Percentiles rank a stretch among this genome's conserved stretches.
These are phyloP conservation scores for Henricia sp. DNA, from an alignment of 53 echinoderm and acorn worm genomes.

Conservation along the genomic window DNA sequence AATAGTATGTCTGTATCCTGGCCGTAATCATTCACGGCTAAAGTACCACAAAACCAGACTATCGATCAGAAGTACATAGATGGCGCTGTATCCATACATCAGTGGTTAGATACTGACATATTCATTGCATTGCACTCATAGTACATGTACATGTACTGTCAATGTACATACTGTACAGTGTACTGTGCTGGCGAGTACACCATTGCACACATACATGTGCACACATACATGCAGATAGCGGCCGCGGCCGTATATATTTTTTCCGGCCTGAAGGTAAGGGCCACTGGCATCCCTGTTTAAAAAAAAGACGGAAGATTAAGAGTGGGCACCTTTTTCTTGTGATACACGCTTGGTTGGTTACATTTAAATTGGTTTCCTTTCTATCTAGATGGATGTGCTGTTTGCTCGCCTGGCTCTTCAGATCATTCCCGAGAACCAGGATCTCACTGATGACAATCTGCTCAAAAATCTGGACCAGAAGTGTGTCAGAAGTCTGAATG, in stretches of 20 bases:
- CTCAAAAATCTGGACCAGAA: constrained; percentile 96
- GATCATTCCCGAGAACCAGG: constrained; percentile 87
- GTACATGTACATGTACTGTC: constrained; percentile 3
- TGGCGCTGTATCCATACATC: no score
- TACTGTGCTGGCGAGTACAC: not conserved
- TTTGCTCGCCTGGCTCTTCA: constrained; percentile 97
- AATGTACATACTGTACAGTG: not conserved
- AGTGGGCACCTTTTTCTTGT: not conserved
- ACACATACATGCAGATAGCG: no score
- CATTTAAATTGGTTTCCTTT: no score
- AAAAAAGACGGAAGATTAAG: not conserved
- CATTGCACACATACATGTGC: not conserved
- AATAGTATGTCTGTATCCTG: no score
- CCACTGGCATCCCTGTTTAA: no score
- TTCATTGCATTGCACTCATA: no score
- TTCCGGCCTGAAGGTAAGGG: no score
- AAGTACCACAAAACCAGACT: no score
- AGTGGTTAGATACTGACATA: no score
- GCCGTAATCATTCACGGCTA: no score
- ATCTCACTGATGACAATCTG: constrained; percentile 88
- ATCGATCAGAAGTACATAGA: no score
- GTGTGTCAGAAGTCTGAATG: constrained; percentile 98
- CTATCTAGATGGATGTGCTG: constrained; percentile 89
- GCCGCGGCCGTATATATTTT: no score
- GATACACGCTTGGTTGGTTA: not conserved